Conservation (phyloP, 2,113 vertebrate genomes). For the Glaucomys volans region DNA sequence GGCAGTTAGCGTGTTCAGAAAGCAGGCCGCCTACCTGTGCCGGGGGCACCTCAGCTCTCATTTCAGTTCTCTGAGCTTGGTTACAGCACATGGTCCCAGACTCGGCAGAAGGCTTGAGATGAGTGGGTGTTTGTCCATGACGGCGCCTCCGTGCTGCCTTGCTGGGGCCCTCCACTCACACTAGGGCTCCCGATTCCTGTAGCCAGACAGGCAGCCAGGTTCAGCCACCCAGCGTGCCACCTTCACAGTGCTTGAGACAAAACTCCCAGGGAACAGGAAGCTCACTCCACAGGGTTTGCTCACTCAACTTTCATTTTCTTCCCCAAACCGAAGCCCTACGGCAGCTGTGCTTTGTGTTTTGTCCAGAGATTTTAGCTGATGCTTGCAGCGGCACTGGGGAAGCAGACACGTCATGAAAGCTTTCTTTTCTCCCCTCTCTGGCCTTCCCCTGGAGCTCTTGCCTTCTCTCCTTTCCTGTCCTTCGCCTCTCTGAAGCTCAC, state of each 20-base stretch:
- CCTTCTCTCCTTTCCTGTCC: not conserved
- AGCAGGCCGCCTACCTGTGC: not conserved
- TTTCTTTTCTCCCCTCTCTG: not conserved
- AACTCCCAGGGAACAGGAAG: not conserved
- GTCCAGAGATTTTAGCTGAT: not conserved
- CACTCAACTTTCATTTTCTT: not conserved
- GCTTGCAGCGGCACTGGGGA: too few relatives aligned
- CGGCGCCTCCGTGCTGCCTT: not conserved
- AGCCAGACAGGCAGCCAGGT: not conserved
- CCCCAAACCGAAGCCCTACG: not conserved
- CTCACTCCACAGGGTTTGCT: rapidly evolving
- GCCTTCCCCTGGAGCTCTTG: too few relatives aligned
- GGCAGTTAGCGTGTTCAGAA: not conserved
- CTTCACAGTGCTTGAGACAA: not conserved
- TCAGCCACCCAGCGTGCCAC: not conserved
- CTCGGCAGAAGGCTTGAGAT: not conserved
- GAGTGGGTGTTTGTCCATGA: rapidly evolving
- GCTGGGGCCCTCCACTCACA: too few relatives aligned
- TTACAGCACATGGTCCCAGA: rapidly evolving
- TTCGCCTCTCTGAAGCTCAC: not conserved
- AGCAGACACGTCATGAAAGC: not conserved
- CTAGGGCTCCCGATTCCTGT: not conserved
- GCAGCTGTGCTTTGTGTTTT: not conserved
- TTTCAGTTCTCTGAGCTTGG: rapidly evolving
- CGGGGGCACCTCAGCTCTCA: not conserved